Evolutionary conservation across 2,888 invertebrate genomes (phyloP).

Genomic region (Allolobophora icterica): DNA sequence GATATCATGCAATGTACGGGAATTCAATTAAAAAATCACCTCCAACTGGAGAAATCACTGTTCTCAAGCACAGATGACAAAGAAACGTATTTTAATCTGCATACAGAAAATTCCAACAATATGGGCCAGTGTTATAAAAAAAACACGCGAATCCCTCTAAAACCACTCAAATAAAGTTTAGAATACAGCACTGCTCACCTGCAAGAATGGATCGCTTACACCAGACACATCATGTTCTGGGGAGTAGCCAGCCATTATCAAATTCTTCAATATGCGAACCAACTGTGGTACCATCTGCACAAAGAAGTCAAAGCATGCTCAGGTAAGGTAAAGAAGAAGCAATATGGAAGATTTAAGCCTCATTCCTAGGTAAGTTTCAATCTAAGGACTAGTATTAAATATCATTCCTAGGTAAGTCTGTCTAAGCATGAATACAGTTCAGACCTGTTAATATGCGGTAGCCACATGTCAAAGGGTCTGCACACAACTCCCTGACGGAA

Average conservation of each 20-base stretch:
- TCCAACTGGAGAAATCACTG: not conserved
- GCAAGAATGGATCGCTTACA: constrained; percentile 97
- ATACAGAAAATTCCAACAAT: no score
- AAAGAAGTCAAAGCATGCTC: not conserved
- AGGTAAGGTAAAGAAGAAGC: not conserved
- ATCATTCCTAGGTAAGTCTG: not conserved
- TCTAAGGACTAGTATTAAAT: not conserved
- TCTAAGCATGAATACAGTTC: no score
- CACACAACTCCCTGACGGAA: not conserved
- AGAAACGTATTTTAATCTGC: not conserved
- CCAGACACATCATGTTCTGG: constrained; percentile 99
- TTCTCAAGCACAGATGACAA: not conserved
- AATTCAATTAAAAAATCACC: not conserved
- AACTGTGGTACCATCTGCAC: constrained; percentile 94
- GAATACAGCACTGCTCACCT: constrained; percentile 72
- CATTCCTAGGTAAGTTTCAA: not conserved
- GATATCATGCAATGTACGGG: not conserved
- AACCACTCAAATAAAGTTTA: not conserved
- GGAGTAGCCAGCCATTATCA: constrained; percentile 97
- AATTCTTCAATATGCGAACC: constrained; percentile 95
- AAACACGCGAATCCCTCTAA: not conserved
- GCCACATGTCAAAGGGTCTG: not conserved
- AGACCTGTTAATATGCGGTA: not conserved
- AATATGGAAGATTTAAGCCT: not conserved
- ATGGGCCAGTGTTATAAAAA: not conserved